Evolutionary conservation across 2,797 vertebrate genomes (phyloP).

Genomic region (Sitta carolinensis): DNA sequence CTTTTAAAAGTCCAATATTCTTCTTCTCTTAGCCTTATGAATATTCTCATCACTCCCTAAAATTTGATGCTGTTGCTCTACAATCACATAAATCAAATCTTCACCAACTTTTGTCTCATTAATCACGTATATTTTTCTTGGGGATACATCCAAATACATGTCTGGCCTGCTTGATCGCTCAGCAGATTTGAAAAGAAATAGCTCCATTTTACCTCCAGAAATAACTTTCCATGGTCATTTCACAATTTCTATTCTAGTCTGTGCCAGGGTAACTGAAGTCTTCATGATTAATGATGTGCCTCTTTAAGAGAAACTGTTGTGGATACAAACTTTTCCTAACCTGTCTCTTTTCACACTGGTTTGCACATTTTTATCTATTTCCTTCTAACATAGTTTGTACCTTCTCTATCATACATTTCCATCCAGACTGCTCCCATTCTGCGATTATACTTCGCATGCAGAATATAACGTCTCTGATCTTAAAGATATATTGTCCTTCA

Average conservation of each 20-base stretch:
- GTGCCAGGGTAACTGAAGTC: conserved; percentile 28
- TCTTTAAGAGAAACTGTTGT: conserved; percentile 18
- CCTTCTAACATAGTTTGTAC: neutral
- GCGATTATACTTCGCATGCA: neutral
- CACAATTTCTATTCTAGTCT: conserved; percentile 2
- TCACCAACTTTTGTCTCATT: conserved; percentile 31
- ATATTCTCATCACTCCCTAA: conserved; percentile 30
- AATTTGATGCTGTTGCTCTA: conserved; percentile 25
- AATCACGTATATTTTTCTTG: conserved; percentile 30
- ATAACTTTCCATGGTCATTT: conserved; percentile 40
- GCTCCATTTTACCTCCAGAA: conserved; percentile 31
- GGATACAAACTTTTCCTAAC: conserved; percentile 21
- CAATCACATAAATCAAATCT: conserved; percentile 36
- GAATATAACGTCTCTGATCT: neutral
- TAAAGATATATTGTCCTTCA: neutral
- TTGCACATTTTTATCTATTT: conserved; percentile 2
- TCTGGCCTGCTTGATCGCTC: neutral
- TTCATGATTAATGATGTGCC: conserved; percentile 53
- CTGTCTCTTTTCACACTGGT: neutral
- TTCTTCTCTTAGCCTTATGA: conserved; percentile 22
- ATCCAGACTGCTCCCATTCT: neutral
- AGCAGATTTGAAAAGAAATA: conserved; percentile 53
- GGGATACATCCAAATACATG: neutral
- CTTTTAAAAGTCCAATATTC: conserved; percentile 56
- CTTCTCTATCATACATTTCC: neutral